Conservation (phyloP, 2,113 vertebrate species). For the Anolis sagrei region DNA sequence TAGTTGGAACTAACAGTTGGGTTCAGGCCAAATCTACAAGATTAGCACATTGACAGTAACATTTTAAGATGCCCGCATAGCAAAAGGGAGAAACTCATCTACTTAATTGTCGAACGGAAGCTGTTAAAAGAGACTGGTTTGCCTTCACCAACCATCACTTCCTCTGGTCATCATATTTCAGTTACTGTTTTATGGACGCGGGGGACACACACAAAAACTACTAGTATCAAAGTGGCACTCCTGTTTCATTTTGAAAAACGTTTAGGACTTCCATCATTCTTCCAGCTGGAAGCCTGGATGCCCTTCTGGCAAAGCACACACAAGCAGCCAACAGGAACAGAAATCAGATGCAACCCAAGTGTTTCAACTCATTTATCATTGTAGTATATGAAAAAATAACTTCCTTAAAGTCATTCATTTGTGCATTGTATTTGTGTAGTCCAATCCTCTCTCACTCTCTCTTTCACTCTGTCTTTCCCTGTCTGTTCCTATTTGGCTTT, state of each 20-base stretch:
- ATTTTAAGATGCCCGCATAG: not conserved
- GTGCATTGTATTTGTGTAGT: not conserved
- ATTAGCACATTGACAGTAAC: too few species aligned
- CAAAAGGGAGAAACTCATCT: not conserved
- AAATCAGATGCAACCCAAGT: not conserved
- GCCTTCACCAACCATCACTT: not conserved
- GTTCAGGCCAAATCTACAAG: too few species aligned
- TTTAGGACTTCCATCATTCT: not conserved
- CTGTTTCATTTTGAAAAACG: not conserved
- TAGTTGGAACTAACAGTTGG: too few species aligned
- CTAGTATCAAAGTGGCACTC: not conserved
- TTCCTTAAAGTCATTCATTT: not conserved
- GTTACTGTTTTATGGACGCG: not conserved
- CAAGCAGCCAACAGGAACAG: not conserved
- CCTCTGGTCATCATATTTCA: not conserved
- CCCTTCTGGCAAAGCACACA: not conserved
- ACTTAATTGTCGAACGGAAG: too few species aligned
- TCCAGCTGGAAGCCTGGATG: not conserved
- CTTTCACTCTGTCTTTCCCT: not conserved
- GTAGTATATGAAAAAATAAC: not conserved
- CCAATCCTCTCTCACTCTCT: not conserved
- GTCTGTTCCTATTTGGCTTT: not conserved
- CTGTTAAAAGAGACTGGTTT: not conserved
- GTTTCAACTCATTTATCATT: constrained; percentile 4
- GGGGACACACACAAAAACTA: not conserved